These are phyloP conservation scores for Campylomormyrus tamandua DNA, from an alignment of 2,113 vertebrate species.

Conservation along the genomic window DNA sequence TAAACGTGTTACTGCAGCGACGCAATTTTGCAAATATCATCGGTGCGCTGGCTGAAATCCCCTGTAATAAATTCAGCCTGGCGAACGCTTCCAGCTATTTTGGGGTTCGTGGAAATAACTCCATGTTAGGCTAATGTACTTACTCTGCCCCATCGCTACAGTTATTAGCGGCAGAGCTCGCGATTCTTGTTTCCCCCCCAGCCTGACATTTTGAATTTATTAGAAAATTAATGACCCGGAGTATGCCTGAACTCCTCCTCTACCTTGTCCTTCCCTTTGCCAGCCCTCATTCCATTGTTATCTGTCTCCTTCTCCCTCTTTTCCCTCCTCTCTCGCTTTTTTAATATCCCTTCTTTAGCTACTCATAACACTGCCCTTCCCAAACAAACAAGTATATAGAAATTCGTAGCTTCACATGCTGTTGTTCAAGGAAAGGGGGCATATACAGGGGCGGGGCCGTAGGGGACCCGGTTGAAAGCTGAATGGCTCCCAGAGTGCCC, in stretches of 20 bases:
- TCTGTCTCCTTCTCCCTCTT: not conserved
- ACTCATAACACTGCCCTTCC: not conserved
- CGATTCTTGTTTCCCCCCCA: constrained; percentile 51
- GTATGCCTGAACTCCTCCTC: constrained; percentile 27
- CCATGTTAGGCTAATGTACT: not conserved
- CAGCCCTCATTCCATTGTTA: not conserved
- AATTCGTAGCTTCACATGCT: not conserved
- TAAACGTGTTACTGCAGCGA: not conserved
- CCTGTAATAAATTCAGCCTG: not conserved
- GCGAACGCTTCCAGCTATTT: not conserved
- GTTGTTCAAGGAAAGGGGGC: not conserved
- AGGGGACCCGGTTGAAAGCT: not conserved
- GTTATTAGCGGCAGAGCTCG: constrained; percentile 49
- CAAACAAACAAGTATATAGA: not conserved
- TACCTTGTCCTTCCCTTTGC: constrained; percentile 25
- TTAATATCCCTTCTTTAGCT: not conserved
- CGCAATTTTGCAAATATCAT: not conserved
- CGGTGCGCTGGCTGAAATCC: not conserved
- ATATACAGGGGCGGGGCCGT: not conserved
- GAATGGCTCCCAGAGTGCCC: not conserved
- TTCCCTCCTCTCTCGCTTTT: not conserved
- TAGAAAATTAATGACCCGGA: constrained; percentile 56
- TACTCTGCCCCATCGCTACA: constrained; percentile 20
- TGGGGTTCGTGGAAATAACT: not conserved
- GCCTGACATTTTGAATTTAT: constrained; percentile 55